phyloP scores from a whole-genome alignment of 2,888 invertebrate species.

The Pyrrhosoma nymphula region DNA sequence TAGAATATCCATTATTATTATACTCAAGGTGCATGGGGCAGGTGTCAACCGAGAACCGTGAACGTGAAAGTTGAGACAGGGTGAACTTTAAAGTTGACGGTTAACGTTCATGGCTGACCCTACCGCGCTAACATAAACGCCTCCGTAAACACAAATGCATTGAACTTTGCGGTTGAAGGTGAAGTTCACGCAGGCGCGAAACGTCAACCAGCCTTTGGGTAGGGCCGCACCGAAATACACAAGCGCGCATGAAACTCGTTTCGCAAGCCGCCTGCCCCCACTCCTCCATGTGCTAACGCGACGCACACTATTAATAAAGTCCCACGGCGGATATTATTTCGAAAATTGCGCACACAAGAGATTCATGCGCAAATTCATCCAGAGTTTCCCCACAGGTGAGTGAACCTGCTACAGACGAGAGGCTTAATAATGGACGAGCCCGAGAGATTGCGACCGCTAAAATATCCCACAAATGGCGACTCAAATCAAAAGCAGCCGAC shows the following conservation, averaged over 20 bases:
- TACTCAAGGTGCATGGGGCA: too few species aligned
- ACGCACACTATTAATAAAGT: constrained; percentile 49
- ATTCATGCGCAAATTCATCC: constrained; percentile 4
- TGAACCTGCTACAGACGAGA: neutral
- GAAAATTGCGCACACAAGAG: neutral
- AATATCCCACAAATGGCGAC: neutral
- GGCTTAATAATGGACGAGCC: neutral
- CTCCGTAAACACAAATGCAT: too few species aligned
- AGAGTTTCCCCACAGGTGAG: neutral
- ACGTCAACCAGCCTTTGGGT: neutral
- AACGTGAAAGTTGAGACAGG: too few species aligned
- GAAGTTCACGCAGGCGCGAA: too few species aligned
- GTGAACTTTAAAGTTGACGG: too few species aligned
- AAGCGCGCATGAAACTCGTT: constrained; percentile 35
- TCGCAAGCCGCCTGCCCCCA: constrained; percentile 12
- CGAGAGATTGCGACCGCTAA: neutral
- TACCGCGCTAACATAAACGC: too few species aligned
- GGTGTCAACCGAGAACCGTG: too few species aligned
- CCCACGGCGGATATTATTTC: neutral
- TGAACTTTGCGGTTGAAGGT: too few species aligned
- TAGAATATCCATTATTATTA: too few species aligned
- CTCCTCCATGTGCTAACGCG: neutral
- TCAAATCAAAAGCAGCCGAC: neutral
- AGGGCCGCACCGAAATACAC: neutral
- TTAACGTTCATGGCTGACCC: too few species aligned